Evolutionary conservation across 2,888 invertebrate genomes (phyloP), one percentile per base, ranked within the genome.

Genomic region (Doris montereyensis): DNA sequence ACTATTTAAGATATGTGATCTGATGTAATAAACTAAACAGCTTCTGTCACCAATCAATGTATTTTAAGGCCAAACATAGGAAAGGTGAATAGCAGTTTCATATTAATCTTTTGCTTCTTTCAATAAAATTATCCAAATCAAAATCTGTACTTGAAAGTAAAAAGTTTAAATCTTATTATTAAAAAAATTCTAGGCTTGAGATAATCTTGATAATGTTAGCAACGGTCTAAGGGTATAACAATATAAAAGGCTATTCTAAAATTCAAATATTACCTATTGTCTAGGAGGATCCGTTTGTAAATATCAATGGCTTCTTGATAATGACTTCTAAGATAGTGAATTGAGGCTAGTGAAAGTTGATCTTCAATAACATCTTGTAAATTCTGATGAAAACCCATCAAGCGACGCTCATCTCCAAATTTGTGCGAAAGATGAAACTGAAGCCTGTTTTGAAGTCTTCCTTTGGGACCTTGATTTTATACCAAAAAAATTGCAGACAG

Each of bases 251-350:
- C 3, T 8, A 62, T 5, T n/a, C 24, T n/a, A 10, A 60, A 17
- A 58, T 60, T 32, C 28, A 62, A n/a, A 17, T 52, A 28, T 84
- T 91, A 97, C 97, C 97, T 95, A 92, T 98, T 96, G 86, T 97
- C 97, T 28, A 97, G 92, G 17, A 99, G 93, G 76, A 99, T 94
- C 81, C 97, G 94, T 92, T 99, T 99, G 90, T 99, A 99, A 83
- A 99, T 97, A 91, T 99, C 98, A 82, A 99, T 98, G 68, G 99
- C 98, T 91, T 99, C 99, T 90, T 98, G 98, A 90, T 98, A 99
- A 92, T 99, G 99, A 4, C 96, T 96, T 77, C 98, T 94, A 78
- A 99, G 93, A 90, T 97, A 99, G 91, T 99, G 98, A 84, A 99
- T 96, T 0, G 98, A 97, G 0, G 99, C 99, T 77, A 99, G 92